Evolutionary conservation across 2,113 vertebrate genomes (phyloP), one percentile per base, ranked within the genome.

Genomic region (Hemichromis elongatus): DNA sequence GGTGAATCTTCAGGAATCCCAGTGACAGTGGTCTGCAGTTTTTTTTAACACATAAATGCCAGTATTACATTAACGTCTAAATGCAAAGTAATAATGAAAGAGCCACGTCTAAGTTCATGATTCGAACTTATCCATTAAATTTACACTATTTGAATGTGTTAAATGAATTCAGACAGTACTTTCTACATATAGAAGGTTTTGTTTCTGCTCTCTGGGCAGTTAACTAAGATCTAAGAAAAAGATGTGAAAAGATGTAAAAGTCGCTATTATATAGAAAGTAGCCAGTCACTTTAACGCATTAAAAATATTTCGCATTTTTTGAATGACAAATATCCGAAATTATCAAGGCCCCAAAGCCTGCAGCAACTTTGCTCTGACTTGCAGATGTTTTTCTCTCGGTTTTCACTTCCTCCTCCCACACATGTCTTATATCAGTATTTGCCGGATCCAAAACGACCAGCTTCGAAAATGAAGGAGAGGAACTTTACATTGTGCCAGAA

Each of bases 401-500:
- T 91, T 94, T 93, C 94, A 91, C 89, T 91, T 94, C 94, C 92
- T 94, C 95, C 94, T 92, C 95, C 95, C 94, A 96, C 95, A 91
- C 94, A 95, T 92, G 93, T 95, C 94, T 96, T 95, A 91, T 95
- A 95, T 96, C 93, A 92, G 94, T 95, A 92, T 96, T 96, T 94
- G 94, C 94, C 80, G 77, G 91, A 94, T 95, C 94, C 91, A 89
- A 95, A 94, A 95, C 91, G 93, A 96, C 88, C 95, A 91, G 95
- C 95, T 96, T 93, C 90, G 93, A 95, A 96, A 96, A 96, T 95
- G 94, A 95, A 96, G 94, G 95, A 96, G 95, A 96, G 95, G 95
- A 96, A 96, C 95, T 96, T 97, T 96, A 96, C 95, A 96, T 96
- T 96, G 96, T 96, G 96, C 96, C 94, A 94, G 94, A 96, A 95